Evolutionary conservation across 2,797 vertebrate genomes (phyloP), one percentile per base, ranked within the genome.

Genomic region (Echeneis naucrates): DNA sequence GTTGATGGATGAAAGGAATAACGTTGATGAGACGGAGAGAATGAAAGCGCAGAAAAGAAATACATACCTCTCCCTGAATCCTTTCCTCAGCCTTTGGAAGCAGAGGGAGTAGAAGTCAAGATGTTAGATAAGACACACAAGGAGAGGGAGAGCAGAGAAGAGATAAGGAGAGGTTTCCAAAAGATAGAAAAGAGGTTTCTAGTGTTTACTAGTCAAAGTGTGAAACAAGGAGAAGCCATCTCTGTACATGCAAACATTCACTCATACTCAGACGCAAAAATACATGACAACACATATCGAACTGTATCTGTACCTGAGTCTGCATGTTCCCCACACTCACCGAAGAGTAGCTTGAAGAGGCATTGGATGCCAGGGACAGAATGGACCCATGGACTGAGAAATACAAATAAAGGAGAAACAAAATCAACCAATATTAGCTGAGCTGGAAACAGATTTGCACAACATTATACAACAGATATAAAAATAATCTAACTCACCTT

Each of bases 381-480:
- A 97, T 96, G 0, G 98, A 99, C 78, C 97, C 97, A 0, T 99
- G 97, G 90, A 99, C 97, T 99, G 92, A 72, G 93, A n/a, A 93
- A 63, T 16, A 11, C 4, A 71, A 42, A 32, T 61, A 47, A 1
- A 50, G 81, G 91, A 77, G 51, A 12, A 80, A 76, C 64, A 64
- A 78, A 21, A 75, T 63, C 70, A 79, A 32, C 62, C 77, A 61
- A 89, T 35, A 68, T 13, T 59, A 10, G 1, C 42, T 14, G 3
- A 13, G 9, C 21, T n/a, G 45, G 5, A 64, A 66, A 35, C 16
- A 63, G 8, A 52, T 47, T 9, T 55, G 54, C 37, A 38, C 5
- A 26, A 21, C 19, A 14, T 35, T 7, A 12, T 4, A 23, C 4
- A 38, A 58, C 19, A 11, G 12, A 42, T 17, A 19, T 13, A 1